Evolutionary conservation across 2,888 invertebrate genomes (phyloP), one percentile per base, ranked within the genome.

Genomic region (Dascillus cervinus): DNA sequence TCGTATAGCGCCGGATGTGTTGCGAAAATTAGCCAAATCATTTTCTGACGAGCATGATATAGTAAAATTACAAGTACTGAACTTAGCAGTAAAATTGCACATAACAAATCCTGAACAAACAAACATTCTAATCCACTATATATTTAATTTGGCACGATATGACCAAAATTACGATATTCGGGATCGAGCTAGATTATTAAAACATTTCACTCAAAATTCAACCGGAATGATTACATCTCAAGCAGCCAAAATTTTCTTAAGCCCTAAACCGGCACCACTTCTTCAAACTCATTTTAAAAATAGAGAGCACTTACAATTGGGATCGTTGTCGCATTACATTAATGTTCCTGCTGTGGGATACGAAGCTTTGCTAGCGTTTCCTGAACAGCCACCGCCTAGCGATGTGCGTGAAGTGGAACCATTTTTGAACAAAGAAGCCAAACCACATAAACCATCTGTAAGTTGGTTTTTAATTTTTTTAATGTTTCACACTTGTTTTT

Each of bases 101-200:
- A 72, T 96, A 27, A 89, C 86, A 11, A 88, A 89, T 59, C 81
- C 88, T 3, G 77, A 82, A 37, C 92, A 88, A 66, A 92, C 91
- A 0, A 74, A 80, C 34, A 70, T 89, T 3, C 71, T 97, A 29
- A 88, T 89, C 52, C 89, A 90, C 59, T 97, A 98, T 65, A 84
- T 97, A 22, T 84, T 97, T 55, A 88, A 82, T 46, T 70, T 98
- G 52, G 95, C 97, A 1, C 84, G 92, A 49, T 98, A 97, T 64
- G 98, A 98, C 71, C 84, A 86, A 48, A 94, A 92, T 66, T 98
- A 97, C 60, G 97, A 98, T 67, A 92, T 98, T 30, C 74, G 98
- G 12, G 98, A 99, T 68, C 75, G 95, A 5, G 91, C 94, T 3
- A 72, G 98, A 12, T 81, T 97, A 58, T 70, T 99, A 30, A 78